Evolutionary conservation across 1,140 invertebrate species (phyloP), one percentile per base, ranked within the genome.

Genomic region (Heliconius hewitsoni): DNA sequence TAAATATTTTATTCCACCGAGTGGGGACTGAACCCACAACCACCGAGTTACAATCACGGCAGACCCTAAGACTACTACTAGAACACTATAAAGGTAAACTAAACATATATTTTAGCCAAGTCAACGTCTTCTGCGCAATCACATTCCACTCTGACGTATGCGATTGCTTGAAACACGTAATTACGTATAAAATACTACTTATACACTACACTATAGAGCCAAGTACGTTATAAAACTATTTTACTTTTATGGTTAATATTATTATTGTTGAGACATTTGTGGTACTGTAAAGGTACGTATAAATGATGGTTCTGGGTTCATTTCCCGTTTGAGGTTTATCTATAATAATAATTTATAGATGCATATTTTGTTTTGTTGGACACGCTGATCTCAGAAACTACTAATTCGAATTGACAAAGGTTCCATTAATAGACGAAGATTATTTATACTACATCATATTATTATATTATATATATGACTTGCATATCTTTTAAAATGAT

Each of bases 101-200:
- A 30, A 66, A 16, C 4, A 6, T 30, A 16, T 30, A 57, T 23
- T 57, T 18, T 57, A 52, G 19, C 27, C 76, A 46, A 77, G 52
- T 76, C 75, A 52, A 80, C 74, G 74, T 75, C 42, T 55, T 74
- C 73, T 71, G 55, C 71, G 82, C 78, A 81, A 78, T 77, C 75
- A 46, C 74, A 81, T 82, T 82, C 79, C 57, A 77, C 60, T 39
- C 76, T 55, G 82, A 84, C 78, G 83, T 86, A 84, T 86, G 78
- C 77, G 83, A 82, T 86, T 79, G 79, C 85, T 82, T 4, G 34
- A 82, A 82, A 84, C 80, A 82, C 82, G 74, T 82, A 83, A 83
- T 86, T 81, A 83, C 71, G 80, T 72, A 81, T 80, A 83, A 83
- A 82, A 81, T 52, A 77, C 60, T 74, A 74, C 72, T 66, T 78